Percentiles rank a stretch among this genome's conserved stretches.
Conservation (phyloP, 2,888 invertebrate species). For the Tenthredo livida region DNA sequence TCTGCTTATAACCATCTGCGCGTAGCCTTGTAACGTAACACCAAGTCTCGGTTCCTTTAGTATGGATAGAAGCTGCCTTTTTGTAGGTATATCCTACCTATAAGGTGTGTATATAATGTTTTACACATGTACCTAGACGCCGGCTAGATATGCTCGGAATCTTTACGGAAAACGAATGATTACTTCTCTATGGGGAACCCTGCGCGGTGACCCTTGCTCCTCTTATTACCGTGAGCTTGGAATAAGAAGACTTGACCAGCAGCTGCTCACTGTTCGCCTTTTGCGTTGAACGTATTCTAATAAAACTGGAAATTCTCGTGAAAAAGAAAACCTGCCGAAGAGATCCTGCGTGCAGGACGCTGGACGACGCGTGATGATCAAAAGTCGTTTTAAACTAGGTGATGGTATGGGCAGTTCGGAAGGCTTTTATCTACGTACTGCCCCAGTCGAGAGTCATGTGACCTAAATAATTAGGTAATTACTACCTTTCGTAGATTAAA, state of each 20-base stretch:
- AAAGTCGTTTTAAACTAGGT: background rate
- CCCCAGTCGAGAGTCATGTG: background rate
- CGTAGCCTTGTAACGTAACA: conserved; percentile 42
- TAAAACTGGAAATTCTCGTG: conserved; percentile 65
- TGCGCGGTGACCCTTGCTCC: conserved; percentile 24
- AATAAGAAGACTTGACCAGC: conserved; percentile 62
- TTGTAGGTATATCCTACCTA: conserved; percentile 1
- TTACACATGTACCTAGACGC: background rate
- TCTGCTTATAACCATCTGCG: conserved; percentile 45
- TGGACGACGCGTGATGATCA: background rate
- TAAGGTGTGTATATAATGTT: conserved; percentile 5
- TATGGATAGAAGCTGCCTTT: background rate
- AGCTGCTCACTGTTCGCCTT: conserved; percentile 74
- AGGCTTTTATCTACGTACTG: background rate
- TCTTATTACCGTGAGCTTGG: background rate
- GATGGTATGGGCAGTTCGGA: background rate
- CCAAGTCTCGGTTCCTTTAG: background rate
- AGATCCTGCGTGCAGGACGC: background rate
- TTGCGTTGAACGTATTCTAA: conserved; percentile 76
- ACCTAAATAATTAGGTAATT: conserved; percentile 42
- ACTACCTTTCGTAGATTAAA: conserved; percentile 18
- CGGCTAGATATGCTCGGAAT: background rate
- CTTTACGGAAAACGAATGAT: conserved; percentile 23
- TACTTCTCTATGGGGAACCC: background rate
- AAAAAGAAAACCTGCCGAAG: background rate